Percentiles rank a stretch among this genome's conserved stretches.
phyloP scores from a whole-genome alignment of 2,113 vertebrate genomes.

The Engystomops pustulosus region DNA sequence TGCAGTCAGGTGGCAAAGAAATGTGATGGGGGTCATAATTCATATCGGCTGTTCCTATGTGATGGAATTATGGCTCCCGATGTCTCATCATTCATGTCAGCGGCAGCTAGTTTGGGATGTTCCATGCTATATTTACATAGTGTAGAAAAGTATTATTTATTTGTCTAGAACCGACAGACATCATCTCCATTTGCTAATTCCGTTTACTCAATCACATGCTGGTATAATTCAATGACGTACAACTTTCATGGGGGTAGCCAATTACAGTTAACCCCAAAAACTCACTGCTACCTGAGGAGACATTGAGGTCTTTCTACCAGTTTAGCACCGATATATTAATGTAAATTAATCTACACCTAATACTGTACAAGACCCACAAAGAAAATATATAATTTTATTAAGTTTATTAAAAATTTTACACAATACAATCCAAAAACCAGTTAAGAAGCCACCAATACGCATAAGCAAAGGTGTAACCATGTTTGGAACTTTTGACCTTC shows the following conservation, averaged over 20 bases:
- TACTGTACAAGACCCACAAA: too few species aligned
- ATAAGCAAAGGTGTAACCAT: too few species aligned
- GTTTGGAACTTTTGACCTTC: too few species aligned
- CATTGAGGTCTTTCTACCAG: neutral
- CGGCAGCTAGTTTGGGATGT: neutral
- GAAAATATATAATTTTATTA: too few species aligned
- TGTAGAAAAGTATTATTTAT: constrained; percentile 1
- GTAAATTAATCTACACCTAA: too few species aligned
- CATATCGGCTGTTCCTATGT: neutral
- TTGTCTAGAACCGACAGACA: neutral
- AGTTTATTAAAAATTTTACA: too few species aligned
- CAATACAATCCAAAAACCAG: too few species aligned
- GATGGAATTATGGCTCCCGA: neutral
- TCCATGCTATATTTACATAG: neutral
- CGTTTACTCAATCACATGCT: neutral
- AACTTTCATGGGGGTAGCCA: neutral
- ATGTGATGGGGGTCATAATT: neutral
- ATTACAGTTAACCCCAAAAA: neutral
- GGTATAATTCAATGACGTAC: neutral
- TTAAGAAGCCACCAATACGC: too few species aligned
- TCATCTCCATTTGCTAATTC: neutral
- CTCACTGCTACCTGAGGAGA: neutral
- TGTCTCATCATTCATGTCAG: neutral
- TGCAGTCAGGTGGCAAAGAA: neutral
- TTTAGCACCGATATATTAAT: too few species aligned